These are phyloP conservation scores for Amphipoea lucens DNA, from an alignment of 2,888 invertebrate genomes.

Conservation along the genomic window DNA sequence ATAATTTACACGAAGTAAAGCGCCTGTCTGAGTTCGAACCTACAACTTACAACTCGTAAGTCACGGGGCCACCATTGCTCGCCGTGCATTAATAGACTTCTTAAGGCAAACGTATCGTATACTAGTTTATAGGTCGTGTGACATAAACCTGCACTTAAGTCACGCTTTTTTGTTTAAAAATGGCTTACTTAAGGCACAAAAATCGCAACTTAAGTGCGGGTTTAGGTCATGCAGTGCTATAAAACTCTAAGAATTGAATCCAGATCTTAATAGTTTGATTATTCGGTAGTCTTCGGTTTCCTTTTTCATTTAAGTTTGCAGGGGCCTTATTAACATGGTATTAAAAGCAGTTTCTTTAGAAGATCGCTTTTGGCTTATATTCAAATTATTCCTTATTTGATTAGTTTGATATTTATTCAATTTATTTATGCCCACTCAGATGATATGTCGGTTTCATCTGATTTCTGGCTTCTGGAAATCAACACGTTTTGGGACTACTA, in stretches of 20 bases:
- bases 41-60: too few species aligned
- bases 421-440: conserved; percentile 31
- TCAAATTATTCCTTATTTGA: background rate
- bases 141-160: background rate
- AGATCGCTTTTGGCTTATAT: background rate
- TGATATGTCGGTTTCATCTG: conserved; percentile 29
- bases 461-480: conserved; percentile 47
- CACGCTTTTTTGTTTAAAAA: background rate
- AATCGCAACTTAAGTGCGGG: background rate
- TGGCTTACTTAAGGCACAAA: background rate
- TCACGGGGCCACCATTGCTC: too few species aligned
- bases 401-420: background rate
- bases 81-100: too few species aligned
- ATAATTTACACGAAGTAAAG: too few species aligned
- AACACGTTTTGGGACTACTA: conserved; percentile 49
- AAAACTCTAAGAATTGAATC: background rate
- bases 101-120: too few species aligned
- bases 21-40: too few species aligned
- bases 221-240: background rate
- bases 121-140: background rate
- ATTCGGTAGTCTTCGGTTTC: background rate
- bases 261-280: background rate
- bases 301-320: background rate
- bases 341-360: background rate
- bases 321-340: too few species aligned